Percentiles rank a stretch among this genome's conserved stretches.
These are phyloP conservation scores for Brachyhypopomus occidentalis DNA, from an alignment of 2,113 vertebrate species.

Conservation along the genomic window DNA sequence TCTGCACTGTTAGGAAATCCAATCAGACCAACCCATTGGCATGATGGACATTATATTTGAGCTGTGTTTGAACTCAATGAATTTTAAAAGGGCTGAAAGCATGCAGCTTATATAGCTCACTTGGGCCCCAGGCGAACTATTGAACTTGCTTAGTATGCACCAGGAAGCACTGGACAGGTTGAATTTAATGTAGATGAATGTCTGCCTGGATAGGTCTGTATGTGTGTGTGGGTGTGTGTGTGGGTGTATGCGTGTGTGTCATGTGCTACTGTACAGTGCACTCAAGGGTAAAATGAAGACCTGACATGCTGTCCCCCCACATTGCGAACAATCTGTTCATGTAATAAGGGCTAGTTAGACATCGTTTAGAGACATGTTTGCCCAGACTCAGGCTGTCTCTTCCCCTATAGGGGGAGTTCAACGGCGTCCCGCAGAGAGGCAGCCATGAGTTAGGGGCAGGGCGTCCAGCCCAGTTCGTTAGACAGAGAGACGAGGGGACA, in stretches of 20 bases:
- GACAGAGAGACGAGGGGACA: slow-evolving; percentile 14
- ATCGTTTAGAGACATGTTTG: slow-evolving; percentile 47
- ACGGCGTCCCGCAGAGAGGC: slow-evolving; percentile 17
- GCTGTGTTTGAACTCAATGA: slow-evolving; percentile 8
- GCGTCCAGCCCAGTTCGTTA: slow-evolving; percentile 31
- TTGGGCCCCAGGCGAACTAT: slow-evolving; percentile 3
- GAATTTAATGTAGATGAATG: slow-evolving; percentile 25
- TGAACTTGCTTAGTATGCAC: slow-evolving; percentile 30
- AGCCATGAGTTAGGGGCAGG: slow-evolving; percentile 14
- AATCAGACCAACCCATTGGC: slow-evolving; percentile 20
- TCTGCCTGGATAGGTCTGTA: slow-evolving; percentile 13
- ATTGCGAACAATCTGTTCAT: slow-evolving; percentile 42
- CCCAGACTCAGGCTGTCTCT: not conserved
- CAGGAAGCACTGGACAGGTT: slow-evolving; percentile 6
- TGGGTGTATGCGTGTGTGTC: slow-evolving; percentile 19
- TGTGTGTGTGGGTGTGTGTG: slow-evolving; percentile 26
- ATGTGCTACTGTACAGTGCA: not conserved
- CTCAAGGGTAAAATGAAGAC: slow-evolving; percentile 34
- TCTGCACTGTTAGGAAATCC: slow-evolving; percentile 27
- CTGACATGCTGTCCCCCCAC: slow-evolving; percentile 34
- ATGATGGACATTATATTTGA: slow-evolving; percentile 33
- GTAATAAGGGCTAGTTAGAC: slow-evolving; percentile 47
- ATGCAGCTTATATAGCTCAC: not conserved
- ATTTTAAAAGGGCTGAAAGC: slow-evolving; percentile 32
- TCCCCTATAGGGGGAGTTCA: slow-evolving; percentile 23